Base-by-base conservation (phyloP, 2,797 vertebrate genomes). In the Poecilia picta region DNA sequence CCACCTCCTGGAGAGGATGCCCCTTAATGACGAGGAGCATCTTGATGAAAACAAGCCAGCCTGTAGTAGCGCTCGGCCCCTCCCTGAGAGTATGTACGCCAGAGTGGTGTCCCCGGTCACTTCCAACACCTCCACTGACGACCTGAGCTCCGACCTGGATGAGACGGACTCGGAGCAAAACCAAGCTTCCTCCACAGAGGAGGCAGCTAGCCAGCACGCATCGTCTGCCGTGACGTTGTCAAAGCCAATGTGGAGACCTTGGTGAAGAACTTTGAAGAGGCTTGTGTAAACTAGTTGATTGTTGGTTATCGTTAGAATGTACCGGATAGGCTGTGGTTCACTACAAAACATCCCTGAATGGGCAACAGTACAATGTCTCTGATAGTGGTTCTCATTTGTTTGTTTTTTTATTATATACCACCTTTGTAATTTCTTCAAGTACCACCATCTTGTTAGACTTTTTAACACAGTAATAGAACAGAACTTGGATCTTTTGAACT, bases 1-100 rank as follows among this genome's bases (percentile, higher is more conserved):
- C 93, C 98, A 99, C 92, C 96, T 99, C 80, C 95, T 99, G 83
- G 97, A 98, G 90, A 97, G 97, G 79, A 97, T 99, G 98, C 98
- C 98, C 10, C 93, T 99, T 66, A 95, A 95, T 28, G 91, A 95
- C 66, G 95, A 97, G 72, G 97, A 97, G 70, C 72, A 91, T 28
- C 41, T 45, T 47, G 83, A 91, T 77, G 92, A 88, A 0, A 95
- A 96, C 16, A 49, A 72, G 20, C 81, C 84, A 20, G 79, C 83
- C 51, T 85, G 78, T 0, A 75, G 80, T 15, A 87, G 91, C 81
- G 75, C 89, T 59, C 94, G 91, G 92, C 59, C 89, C 28, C 36
- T 28, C 68, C 82, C 86, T 33, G 93, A 95, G 13, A 88, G 89
- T 76, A 73, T 81, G 72, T 82, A 81, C 78, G 28, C 87, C 7